Base-by-base conservation (phyloP, 2,888 invertebrate species). In the Eristalis pertinax region DNA sequence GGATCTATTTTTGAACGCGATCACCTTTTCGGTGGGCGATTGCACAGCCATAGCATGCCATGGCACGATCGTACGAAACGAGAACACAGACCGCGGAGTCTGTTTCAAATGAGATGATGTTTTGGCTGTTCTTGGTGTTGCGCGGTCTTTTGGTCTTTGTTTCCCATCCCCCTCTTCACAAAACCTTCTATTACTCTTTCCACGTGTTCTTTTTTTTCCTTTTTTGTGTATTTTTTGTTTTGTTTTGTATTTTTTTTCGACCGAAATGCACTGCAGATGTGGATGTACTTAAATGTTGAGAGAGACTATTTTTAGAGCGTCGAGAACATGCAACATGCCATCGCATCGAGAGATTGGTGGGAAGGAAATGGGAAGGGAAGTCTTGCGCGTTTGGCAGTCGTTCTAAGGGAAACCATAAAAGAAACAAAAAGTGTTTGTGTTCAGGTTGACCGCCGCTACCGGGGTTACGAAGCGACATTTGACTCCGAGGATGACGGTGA, bases 391-490 rank as follows among this genome's bases (percentile, higher is more conserved):
- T 50, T 68, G 77, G 76, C 26, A 58, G 38, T 58, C 73, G 24
- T 68, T 63, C 24, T 58, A 73, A 62, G 11, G 68, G 85, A 83
- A 83, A 70, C 85, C 82, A 75, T 82, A 85, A 8, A 80, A 84
- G 15, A 72, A 78, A 65, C 56, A 70, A 50, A 19, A 3, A 32
- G 32, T 32, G 32, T 32, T 4, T 29, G 8, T 62, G 5, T 68
- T 80, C 22, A 63, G 72, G 63, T 38, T 76, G 84, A 82, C 85
- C 85, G 32, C 82, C 63, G 76, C 70, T 73, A 67, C 78, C 72
- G 67, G 70, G 82, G 75, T 82, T 83, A 82, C 78, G 70, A 67
- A 67, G 67, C 83, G 78, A 86, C 78, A 86, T 86, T 83, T 86
- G 78, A 86, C 78, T 70, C 82, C 69, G 68, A 19, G 62, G 13